Conservation (phyloP, 1,140 invertebrate genomes). For the Drosophila littoralis region DNA sequence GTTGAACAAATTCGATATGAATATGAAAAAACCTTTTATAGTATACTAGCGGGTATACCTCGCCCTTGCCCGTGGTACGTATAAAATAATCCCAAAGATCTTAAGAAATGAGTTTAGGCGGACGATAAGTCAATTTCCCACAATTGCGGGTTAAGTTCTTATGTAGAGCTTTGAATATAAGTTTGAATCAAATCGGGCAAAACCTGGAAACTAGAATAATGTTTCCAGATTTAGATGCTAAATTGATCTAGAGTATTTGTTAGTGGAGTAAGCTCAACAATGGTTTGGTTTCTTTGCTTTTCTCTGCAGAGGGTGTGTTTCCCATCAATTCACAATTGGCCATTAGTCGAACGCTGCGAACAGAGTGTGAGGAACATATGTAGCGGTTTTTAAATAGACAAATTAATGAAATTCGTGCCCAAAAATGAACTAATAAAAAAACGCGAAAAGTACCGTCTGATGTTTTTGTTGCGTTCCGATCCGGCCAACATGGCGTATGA, state of each 20-base stretch:
- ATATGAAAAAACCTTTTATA: too few species aligned
- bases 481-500: conserved; percentile 25
- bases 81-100: too few species aligned
- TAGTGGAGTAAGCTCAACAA: background rate
- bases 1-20: too few species aligned
- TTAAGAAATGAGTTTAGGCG: too few species aligned
- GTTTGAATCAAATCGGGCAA: too few species aligned
- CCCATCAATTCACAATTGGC: conserved; percentile 53
- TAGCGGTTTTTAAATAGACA: conserved; percentile 51
- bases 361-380: conserved; percentile 42
- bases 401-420: conserved; percentile 18
- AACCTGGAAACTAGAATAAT: too few species aligned
- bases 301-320: conserved; percentile 21
- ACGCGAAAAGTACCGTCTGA: conserved; percentile 4
- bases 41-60: too few species aligned
- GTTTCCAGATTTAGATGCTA: too few species aligned
- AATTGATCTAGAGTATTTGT: conserved; percentile 1
- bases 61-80: too few species aligned
- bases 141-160: too few species aligned
- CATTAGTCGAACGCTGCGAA: conserved; percentile 35
- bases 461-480: conserved; percentile 4
- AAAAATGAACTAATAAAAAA: conserved; percentile 21
- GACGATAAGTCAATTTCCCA: too few species aligned
- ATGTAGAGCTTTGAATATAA: too few species aligned
- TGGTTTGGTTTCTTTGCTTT: background rate